Evolutionary conservation across 2,113 vertebrate genomes (phyloP), one percentile per base, ranked within the genome.

Genomic region (Isichthys henryi): DNA sequence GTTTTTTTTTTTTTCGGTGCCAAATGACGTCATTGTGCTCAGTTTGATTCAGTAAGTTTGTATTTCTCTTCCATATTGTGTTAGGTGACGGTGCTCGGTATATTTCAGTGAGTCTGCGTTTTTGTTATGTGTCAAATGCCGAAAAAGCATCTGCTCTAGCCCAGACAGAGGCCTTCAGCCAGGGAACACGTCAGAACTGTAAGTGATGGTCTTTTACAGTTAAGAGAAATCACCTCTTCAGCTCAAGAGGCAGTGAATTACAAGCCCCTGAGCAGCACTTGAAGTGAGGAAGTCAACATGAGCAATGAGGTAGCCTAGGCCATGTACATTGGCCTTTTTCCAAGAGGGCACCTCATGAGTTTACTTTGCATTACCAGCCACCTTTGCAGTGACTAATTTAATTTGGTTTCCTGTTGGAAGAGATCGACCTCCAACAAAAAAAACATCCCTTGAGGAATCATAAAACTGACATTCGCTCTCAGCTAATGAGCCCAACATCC

Each of bases 121-220:
- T 43, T 39, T 35, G 13, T 39, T 43, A 15, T 43, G 31, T 80
- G 74, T 6, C 35, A 70, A 35, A 23, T n/a, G 8, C 15, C 82
- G n/a, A 8, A 48, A 48, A 48, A 9, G 45, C 45, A 84, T 80
- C 82, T 80, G 74, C 19, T 43, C 43, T 45, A 9, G 93, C 92
- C 88, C 87, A 84, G 46, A 85, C 86, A 89, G 66, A 87, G 70
- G 91, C 91, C 90, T 88, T 89, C 74, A 87, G 86, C 62, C 89
- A 89, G 52, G 74, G 84, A 90, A 88, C 48, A 90, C 92, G 93
- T 92, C 91, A 92, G 90, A 56, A n/a, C 87, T 86, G 77, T 93
- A 91, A 94, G 91, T 93, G 92, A 95, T 93, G 92, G 91, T 62
- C 52, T 56, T 93, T 94, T 92, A 92, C 91, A 77, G 90, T 89